Evolutionary conservation across 2,113 vertebrate genomes (phyloP).

Genomic region (Caloenas nicobarica): DNA sequence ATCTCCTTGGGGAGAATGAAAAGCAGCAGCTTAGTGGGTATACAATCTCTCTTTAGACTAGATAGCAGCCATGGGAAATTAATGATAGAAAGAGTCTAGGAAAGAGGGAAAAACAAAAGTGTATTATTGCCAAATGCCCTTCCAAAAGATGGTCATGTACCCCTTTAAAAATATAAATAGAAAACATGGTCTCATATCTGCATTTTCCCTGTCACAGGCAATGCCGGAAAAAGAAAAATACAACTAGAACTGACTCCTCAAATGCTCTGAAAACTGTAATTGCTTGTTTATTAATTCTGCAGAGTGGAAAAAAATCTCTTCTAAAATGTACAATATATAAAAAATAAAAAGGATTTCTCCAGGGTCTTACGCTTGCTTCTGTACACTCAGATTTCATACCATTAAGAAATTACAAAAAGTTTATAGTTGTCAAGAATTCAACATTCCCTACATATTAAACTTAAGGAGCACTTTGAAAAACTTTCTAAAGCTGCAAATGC

Average conservation of each 20-base stretch:
- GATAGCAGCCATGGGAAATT: neutral
- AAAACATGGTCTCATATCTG: neutral
- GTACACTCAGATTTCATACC: neutral
- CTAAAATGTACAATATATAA: neutral
- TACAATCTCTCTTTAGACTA: neutral
- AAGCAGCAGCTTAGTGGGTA: neutral
- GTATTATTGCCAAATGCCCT: neutral
- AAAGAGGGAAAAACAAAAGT: neutral
- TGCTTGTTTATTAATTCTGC: neutral
- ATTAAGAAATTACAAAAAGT: neutral
- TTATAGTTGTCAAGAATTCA: neutral
- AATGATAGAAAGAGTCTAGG: neutral
- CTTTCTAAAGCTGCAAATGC: neutral
- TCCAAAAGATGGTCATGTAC: neutral
- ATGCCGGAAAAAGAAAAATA: neutral
- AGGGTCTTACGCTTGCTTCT: neutral
- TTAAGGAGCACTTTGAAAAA: neutral
- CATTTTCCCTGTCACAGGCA: neutral
- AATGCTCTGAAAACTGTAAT: neutral
- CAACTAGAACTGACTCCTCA: neutral
- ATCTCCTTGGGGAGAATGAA: neutral
- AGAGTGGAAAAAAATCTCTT: neutral
- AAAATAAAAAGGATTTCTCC: neutral
- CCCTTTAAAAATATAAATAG: neutral
- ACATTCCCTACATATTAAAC: neutral